Percentiles rank a stretch among this genome's conserved stretches.
Conservation (phyloP, 2,113 vertebrate species). For the Pluvianellus socialis region DNA sequence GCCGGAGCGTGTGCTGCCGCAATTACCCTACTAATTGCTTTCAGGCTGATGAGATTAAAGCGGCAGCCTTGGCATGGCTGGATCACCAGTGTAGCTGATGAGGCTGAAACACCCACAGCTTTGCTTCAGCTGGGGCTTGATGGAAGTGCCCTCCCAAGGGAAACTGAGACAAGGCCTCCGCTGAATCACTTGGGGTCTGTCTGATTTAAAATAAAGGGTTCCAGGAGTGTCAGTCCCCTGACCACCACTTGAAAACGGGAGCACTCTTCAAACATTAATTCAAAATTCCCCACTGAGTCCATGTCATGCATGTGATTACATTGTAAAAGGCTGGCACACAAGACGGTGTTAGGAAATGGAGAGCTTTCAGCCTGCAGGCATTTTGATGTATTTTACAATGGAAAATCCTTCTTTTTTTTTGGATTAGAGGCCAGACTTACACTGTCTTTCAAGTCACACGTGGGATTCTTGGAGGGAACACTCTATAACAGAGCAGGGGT, state of each 20-base stretch:
- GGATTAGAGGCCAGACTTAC: background rate
- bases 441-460: background rate
- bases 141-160: background rate
- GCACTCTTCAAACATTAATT: background rate
- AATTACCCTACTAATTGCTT: constrained; percentile 22
- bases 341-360: background rate
- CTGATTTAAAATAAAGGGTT: background rate
- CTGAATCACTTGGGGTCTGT: background rate
- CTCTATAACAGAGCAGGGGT: background rate
- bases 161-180: background rate
- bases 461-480: background rate
- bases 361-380: background rate
- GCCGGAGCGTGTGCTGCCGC: background rate
- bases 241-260: background rate
- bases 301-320: fast-evolving
- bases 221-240: background rate
- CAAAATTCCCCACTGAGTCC: background rate
- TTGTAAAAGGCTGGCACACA: background rate
- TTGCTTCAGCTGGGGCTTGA: background rate
- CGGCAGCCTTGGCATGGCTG: background rate
- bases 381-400: background rate
- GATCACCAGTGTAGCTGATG: background rate
- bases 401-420: background rate
- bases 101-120: background rate
- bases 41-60: background rate